Evolutionary conservation across 2,113 vertebrate species (phyloP), one percentile per base, ranked within the genome.

Genomic region (Ceuthmochares aereus): DNA sequence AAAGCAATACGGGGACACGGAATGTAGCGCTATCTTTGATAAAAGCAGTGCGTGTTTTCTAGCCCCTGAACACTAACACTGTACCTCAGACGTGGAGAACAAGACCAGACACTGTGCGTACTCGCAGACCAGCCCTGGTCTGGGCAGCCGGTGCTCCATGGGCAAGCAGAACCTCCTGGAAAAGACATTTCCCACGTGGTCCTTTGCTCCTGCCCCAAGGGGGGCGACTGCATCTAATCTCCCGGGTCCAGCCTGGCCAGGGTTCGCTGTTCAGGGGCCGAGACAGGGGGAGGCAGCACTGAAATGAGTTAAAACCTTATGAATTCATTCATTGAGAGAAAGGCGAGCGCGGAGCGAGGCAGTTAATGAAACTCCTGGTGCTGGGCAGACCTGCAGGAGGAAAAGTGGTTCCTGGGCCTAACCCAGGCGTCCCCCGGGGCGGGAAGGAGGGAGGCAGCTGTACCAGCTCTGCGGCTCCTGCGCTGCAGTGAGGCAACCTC

Each of bases 21-120:
- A 98, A 98, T 98, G 98, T 98, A 98, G 97, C 98, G 97, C 97
- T 98, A 98, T 98, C 98, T 98, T 98, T 98, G 87, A 98, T 98
- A 98, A 97, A 97, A 97, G 81, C 96, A 95, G 84, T 98, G 96
- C 98, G 97, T 98, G 98, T 98, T 98, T 98, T 98, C 96, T 98
- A 97, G 95, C 55, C 83, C 98, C 97, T 97, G 96, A 98, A 98
- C 98, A 98, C 98, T 98, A 98, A 98, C 82, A 97, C 98, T 98
- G 98, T 98, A 98, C 98, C 98, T 98, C 98, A 98, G 97, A 98
- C 98, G 97, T 79, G 77, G 89, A 93, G 88, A 90, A 95, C 81
- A 95, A 84, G 97, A 98, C 98, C 96, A 77, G 82, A 96, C 97
- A 96, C 91, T 96, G 95, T 96, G 93, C 59, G 14, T 47, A 67